Base-by-base conservation (phyloP, 2,797 vertebrate genomes). In the Thalassophryne amazonica region DNA sequence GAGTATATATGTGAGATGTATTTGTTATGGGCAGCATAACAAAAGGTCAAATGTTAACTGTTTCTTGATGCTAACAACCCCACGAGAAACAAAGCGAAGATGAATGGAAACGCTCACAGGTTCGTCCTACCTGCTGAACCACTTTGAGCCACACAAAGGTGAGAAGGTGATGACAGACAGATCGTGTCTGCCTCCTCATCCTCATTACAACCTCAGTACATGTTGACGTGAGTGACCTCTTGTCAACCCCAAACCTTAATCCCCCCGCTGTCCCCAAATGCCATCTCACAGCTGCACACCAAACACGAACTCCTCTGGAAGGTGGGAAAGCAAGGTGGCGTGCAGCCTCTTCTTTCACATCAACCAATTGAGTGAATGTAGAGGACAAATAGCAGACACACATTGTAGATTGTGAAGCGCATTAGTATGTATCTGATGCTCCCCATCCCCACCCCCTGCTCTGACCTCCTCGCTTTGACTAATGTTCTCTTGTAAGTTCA, bases 111-210 rank as follows among this genome's bases (percentile, higher is more conserved):
- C 45, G 19, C 16, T 27, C 16, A 15, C 31, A 32, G 31, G 15
- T 51, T 62, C 60, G 64, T 36, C 49, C 51, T 84, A 76, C 83
- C 65, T 66, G 73, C 59, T 60, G 23, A 58, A 55, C 29, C 5
- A 21, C 72, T 81, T 79, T 72, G 59, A 68, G 78, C 80, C 74
- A 25, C 25, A 38, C 37, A 80, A 59, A 87, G 83, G 84, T 88
- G 84, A 90, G 90, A 89, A 90, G 88, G 87, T 88, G 85, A 86
- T 83, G 75, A 83, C 80, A 74, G 80, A 77, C 69, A 54, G 57
- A 78, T 79, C 35, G 59, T 67, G 63, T 70, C 64, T 52, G 60
- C 63, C 68, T 50, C 52, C 65, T 59, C 72, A 69, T 58, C 49
- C 71, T 48, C 33, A 43, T 40, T 63, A 28, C 42, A 43, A 16